These are phyloP conservation scores for Platichthys stellatus DNA, from an alignment of 2,113 vertebrate genomes.

Conservation along the genomic window DNA sequence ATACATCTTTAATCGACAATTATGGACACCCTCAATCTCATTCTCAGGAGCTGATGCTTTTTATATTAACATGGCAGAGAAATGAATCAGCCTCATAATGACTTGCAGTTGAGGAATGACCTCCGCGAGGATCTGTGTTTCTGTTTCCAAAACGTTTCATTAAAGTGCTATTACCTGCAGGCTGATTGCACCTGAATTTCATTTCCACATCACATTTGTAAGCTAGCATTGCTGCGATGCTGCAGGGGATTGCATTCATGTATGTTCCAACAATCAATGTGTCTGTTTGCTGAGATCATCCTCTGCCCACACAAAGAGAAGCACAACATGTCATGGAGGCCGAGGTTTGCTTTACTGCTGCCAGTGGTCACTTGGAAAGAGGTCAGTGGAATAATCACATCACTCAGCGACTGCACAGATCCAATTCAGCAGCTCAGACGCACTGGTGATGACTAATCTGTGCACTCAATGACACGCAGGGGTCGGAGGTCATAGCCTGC, in stretches of 20 bases:
- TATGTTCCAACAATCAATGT: slow-evolving; percentile 4
- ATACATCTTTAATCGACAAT: slow-evolving; percentile 72
- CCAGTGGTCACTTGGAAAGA: slow-evolving; percentile 35
- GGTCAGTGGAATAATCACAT: slow-evolving; percentile 55
- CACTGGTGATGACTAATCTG: slow-evolving; percentile 49
- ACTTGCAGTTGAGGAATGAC: slow-evolving; percentile 48
- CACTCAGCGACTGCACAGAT: slow-evolving; percentile 25
- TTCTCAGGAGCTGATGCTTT: slow-evolving; percentile 61
- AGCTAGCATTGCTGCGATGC: slow-evolving; percentile 3
- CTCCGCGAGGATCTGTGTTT: slow-evolving; percentile 38
- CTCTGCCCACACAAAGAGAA: not conserved
- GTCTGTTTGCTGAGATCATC: not conserved
- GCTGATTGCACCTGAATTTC: slow-evolving; percentile 50
- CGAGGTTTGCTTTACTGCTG: slow-evolving; percentile 4
- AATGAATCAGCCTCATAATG: slow-evolving; percentile 58
- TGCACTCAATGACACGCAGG: slow-evolving; percentile 21
- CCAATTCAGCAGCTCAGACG: slow-evolving; percentile 20
- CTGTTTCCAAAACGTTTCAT: slow-evolving; percentile 56
- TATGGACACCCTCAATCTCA: slow-evolving; percentile 59
- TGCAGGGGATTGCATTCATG: not conserved
- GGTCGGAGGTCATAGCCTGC: slow-evolving; percentile 34
- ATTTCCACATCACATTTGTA: slow-evolving; percentile 1
- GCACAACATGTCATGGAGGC: slow-evolving; percentile 15
- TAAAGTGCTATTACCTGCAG: slow-evolving; percentile 49
- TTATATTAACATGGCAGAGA: slow-evolving; percentile 62